A percentile compares a stretch with the other conserved stretches of the same genome.
Conservation (phyloP, 2,888 invertebrate species). For the Electrophaes corylata region DNA sequence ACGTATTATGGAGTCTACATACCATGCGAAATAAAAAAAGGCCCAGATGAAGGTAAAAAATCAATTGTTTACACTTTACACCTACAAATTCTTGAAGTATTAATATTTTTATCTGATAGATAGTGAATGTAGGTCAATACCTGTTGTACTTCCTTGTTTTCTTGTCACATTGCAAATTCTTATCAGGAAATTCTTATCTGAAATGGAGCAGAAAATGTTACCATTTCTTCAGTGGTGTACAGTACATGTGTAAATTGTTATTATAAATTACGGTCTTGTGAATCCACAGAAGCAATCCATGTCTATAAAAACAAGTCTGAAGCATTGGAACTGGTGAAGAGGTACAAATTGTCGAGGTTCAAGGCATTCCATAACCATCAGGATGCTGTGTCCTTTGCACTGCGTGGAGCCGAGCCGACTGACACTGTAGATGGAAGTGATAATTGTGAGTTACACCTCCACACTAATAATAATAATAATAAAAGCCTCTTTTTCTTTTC, state of each 20-base stretch:
- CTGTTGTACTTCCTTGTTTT: constrained; percentile 31
- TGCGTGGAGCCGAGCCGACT: constrained; percentile 86
- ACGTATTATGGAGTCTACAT: constrained; percentile 81
- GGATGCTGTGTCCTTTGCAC: constrained; percentile 91
- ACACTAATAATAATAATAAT: too few relatives aligned
- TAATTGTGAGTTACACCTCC: constrained; percentile 74
- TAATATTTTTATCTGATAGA: constrained; percentile 15
- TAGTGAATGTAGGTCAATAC: constrained; percentile 43
- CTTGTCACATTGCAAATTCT: constrained; percentile 7
- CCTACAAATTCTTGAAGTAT: too few relatives aligned
- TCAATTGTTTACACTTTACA: constrained; percentile 1
- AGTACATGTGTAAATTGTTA: background rate
- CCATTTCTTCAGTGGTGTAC: too few relatives aligned
- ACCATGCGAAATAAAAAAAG: constrained; percentile 81
- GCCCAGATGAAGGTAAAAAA: constrained; percentile 76
- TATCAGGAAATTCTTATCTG: background rate
- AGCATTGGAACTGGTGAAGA: constrained; percentile 90
- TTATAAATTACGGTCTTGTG: background rate
- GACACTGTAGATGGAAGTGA: constrained; percentile 76
- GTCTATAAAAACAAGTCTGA: constrained; percentile 89
- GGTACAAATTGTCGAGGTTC: constrained; percentile 90
- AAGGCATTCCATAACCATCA: constrained; percentile 89
- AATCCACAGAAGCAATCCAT: constrained; percentile 72
- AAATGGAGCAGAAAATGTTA: background rate
- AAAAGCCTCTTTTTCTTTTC: too few relatives aligned